These are phyloP conservation scores for Agrochola litura DNA, from an alignment of 2,888 invertebrate species.

Conservation along the genomic window DNA sequence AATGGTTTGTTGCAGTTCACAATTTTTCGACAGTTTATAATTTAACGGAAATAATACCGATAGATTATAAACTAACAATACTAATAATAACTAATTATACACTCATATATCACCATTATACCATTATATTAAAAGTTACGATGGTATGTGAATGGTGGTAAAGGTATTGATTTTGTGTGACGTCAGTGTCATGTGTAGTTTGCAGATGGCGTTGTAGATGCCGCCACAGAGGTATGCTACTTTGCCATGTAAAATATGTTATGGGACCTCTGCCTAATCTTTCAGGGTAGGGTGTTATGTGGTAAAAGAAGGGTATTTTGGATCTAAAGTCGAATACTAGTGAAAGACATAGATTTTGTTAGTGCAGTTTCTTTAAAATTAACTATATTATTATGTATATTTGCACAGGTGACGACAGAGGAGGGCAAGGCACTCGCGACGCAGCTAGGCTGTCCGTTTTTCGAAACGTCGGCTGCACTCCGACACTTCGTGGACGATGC, in stretches of 20 bases:
- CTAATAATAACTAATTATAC: too few species aligned
- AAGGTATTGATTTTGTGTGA: neutral
- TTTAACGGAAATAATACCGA: too few species aligned
- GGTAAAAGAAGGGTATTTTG: neutral
- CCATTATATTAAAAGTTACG: too few species aligned
- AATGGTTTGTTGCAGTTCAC: too few species aligned
- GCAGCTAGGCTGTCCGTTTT: constrained; percentile 97
- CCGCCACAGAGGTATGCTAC: neutral
- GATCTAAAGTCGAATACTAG: neutral
- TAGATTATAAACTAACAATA: too few species aligned
- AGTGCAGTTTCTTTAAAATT: neutral
- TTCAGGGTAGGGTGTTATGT: neutral
- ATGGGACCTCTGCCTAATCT: neutral
- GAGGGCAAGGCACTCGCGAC: constrained; percentile 96
- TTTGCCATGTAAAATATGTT: neutral
- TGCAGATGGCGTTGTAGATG: too few species aligned
- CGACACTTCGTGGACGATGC: constrained; percentile 97
- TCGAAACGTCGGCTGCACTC: constrained; percentile 97
- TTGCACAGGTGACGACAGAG: constrained; percentile 93
- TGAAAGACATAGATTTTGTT: neutral
- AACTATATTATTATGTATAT: constrained; percentile 3
- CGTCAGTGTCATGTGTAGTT: too few species aligned
- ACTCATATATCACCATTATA: neutral
- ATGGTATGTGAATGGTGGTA: neutral
- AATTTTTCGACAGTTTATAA: too few species aligned